Base-by-base conservation (phyloP, 2,888 invertebrate genomes). In the Iselma pallidipennis region DNA sequence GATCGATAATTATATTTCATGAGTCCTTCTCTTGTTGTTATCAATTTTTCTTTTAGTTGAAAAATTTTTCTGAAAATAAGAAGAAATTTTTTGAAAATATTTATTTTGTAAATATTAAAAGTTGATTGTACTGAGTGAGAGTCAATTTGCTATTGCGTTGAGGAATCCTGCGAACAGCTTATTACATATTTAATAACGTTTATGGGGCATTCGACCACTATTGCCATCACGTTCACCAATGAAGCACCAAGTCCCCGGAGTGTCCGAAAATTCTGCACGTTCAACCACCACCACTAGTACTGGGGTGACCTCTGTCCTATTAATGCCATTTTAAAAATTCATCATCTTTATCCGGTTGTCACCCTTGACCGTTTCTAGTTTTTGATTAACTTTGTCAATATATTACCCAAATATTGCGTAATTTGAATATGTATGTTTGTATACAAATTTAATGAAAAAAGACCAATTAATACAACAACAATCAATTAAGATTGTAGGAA, bases 281-380 rank as follows among this genome's bases (percentile, higher is more conserved):
- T 57, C 56, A 50, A 58, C 54, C 21, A 21, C 42, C 10, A 37
- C 5, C 6, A 2, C 7, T 16, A 42, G 42, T 42, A 55, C 58
- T 29, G 58, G 69, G 63, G 61, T 66, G 69, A 66, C 69, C 68
- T 66, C 60, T 66, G 61, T 65, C 66, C 74, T 72, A 73, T 74
- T 74, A 74, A 72, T 71, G 62, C 68, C 66, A 55, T 67, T 67
- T 74, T 73, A 74, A 73, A 71, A 66, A 74, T 74, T 71, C 70
- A 74, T 69, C 66, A 57, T 66, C 66, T 71, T 74, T 74, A 74
- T 74, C 69, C 67, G 70, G 67, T 70, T 73, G 72, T 72, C 73
- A 71, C 71, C 67, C 68, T 64, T 63, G 70, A 66, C 59, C 67
- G 66, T 70, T 72, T 70, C 67, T 61, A 66, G 16, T 37, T 66